A percentile compares a stretch with the other conserved stretches of the same genome.
These are phyloP conservation scores for Amaurobius ferox DNA, from an alignment of 2,888 invertebrate genomes.

Conservation along the genomic window DNA sequence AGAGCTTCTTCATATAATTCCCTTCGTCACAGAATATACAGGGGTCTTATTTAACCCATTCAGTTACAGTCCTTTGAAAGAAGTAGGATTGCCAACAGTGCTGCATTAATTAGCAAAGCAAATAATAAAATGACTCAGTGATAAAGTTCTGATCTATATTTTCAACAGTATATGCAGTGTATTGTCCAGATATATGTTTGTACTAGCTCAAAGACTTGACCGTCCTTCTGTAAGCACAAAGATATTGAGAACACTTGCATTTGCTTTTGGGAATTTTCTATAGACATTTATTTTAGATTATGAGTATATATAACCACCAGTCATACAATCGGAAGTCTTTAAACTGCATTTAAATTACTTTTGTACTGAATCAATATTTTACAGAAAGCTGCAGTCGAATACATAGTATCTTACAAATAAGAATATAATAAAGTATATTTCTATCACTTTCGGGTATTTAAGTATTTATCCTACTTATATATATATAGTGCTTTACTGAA, in stretches of 20 bases:
- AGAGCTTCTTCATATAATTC: too few relatives aligned
- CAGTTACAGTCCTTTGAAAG: too few relatives aligned
- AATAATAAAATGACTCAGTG: neutral
- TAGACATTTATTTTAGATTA: neutral
- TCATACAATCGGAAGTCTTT: neutral
- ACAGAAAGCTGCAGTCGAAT: too few relatives aligned
- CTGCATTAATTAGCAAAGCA: too few relatives aligned
- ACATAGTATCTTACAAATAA: too few relatives aligned
- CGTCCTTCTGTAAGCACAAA: constrained; percentile 42
- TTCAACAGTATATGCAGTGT: constrained; percentile 7
- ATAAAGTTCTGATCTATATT: neutral
- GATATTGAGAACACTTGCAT: neutral
- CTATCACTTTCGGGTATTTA: too few relatives aligned
- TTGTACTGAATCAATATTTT: neutral
- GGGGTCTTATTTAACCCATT: too few relatives aligned
- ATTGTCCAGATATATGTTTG: constrained; percentile 10
- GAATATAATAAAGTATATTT: too few relatives aligned
- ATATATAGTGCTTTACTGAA: too few relatives aligned
- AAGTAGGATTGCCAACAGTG: too few relatives aligned
- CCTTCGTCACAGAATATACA: too few relatives aligned
- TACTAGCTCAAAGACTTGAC: constrained; percentile 34
- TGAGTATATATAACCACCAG: neutral
- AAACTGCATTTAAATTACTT: neutral
- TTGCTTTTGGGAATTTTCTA: neutral
- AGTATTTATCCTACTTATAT: too few relatives aligned